phyloP scores from a whole-genome alignment of 1,140 invertebrate species.

The Babylonia areolata region DNA sequence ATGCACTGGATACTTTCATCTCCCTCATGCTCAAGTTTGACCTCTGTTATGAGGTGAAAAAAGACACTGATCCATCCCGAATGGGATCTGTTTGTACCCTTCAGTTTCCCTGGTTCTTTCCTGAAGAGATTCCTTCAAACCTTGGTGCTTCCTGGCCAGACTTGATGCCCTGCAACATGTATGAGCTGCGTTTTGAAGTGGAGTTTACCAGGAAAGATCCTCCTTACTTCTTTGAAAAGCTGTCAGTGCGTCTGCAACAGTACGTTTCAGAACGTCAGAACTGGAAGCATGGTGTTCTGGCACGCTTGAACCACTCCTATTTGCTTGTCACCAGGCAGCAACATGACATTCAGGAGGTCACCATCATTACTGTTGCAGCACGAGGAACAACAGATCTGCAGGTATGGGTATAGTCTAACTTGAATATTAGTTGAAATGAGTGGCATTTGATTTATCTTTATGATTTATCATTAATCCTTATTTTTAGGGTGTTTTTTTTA shows the following conservation, averaged over 20 bases:
- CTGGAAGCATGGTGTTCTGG: conserved; percentile 69
- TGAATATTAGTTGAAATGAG: not conserved
- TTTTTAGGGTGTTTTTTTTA: too few species aligned
- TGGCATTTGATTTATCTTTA: too few species aligned
- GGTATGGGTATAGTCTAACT: not conserved
- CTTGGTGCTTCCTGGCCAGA: conserved; percentile 58
- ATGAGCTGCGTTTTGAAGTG: conserved; percentile 61
- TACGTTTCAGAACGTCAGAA: conserved; percentile 61
- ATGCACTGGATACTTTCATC: conserved; percentile 65
- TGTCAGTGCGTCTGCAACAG: conserved; percentile 65
- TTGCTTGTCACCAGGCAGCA: conserved; percentile 59
- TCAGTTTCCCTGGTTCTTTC: conserved; percentile 71
- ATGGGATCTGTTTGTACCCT: conserved; percentile 56
- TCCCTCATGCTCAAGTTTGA: conserved; percentile 71
- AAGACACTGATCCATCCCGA: conserved; percentile 48
- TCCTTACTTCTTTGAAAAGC: conserved; percentile 72
- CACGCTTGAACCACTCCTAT: conserved; percentile 55
- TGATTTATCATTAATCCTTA: too few species aligned
- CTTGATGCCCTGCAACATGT: conserved; percentile 54
- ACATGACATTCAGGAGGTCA: conserved; percentile 42
- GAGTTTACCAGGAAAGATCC: conserved; percentile 63
- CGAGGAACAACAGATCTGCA: conserved; percentile 59
- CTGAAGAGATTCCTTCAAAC: conserved; percentile 51
- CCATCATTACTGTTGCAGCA: conserved; percentile 56
- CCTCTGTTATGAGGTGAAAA: conserved; percentile 67